Evolutionary conservation across 2,888 invertebrate species (phyloP).

Genomic region (Ormyrus rosae): DNA sequence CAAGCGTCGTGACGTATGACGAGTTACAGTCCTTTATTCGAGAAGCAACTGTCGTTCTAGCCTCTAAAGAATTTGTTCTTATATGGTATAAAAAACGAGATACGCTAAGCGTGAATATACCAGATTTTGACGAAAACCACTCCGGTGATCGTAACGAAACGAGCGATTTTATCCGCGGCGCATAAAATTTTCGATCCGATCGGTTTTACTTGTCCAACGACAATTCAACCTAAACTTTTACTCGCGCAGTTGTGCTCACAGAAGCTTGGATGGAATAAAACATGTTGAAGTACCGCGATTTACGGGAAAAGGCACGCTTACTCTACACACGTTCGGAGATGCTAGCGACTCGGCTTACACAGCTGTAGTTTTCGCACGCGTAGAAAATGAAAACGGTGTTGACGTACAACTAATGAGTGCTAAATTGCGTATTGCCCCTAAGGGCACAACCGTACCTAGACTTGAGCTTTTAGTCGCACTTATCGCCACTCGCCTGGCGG

Average conservation of each 20-base stretch:
- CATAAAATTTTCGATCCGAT: conserved; percentile 29
- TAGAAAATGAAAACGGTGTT: conserved; percentile 2
- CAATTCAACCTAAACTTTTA: conserved; percentile 10
- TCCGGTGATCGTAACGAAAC: neutral
- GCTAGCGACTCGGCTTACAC: conserved; percentile 38
- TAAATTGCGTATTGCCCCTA: conserved; percentile 33
- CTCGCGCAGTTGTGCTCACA: conserved; percentile 12
- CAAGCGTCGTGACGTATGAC: too few relatives aligned
- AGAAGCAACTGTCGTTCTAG: too few relatives aligned
- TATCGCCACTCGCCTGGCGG: neutral
- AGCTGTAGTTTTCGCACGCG: conserved; percentile 18
- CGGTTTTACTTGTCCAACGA: conserved; percentile 11
- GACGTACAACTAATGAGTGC: conserved; percentile 21
- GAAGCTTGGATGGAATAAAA: neutral
- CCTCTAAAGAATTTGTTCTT: neutral
- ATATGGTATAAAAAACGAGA: conserved; percentile 7
- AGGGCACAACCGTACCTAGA: conserved; percentile 58
- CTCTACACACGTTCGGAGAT: conserved; percentile 29
- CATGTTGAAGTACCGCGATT: neutral
- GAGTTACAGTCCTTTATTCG: too few relatives aligned
- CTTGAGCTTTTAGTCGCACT: conserved; percentile 42
- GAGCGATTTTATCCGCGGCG: neutral
- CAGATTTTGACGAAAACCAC: neutral
- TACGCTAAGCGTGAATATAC: neutral
- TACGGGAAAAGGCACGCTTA: neutral